phyloP scores from a whole-genome alignment of 2,113 vertebrate species.

The Pedionomus torquatus region DNA sequence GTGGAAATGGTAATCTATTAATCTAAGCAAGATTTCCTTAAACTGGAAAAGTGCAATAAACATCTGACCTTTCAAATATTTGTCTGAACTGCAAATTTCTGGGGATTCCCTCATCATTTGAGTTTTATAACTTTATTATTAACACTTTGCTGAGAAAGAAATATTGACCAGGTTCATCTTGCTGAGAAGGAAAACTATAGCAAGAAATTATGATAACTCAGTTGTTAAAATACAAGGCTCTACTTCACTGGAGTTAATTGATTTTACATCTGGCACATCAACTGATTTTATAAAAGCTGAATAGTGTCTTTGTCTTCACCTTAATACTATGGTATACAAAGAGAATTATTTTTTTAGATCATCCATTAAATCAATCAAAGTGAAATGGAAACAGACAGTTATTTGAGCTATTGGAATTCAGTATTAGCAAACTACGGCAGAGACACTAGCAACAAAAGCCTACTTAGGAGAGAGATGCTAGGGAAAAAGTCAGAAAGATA shows the following conservation, averaged over 20 bases:
- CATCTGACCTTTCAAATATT: not conserved
- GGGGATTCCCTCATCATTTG: not conserved
- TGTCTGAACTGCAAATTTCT: not conserved
- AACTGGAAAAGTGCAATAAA: not conserved
- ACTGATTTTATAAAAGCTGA: conserved; percentile 68
- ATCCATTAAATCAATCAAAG: conserved; percentile 20
- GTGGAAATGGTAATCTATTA: not conserved
- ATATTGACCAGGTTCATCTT: not conserved
- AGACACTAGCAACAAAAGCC: not conserved
- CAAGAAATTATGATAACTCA: conserved; percentile 47
- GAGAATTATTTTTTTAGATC: conserved; percentile 21
- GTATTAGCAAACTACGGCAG: not conserved
- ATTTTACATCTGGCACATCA: conserved; percentile 72
- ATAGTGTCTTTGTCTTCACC: conserved; percentile 70
- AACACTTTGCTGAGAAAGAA: not conserved
- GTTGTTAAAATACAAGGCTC: conserved; percentile 58
- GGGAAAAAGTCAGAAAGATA: not conserved
- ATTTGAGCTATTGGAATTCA: not conserved
- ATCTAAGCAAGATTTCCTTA: not conserved
- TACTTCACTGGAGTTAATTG: conserved; percentile 67
- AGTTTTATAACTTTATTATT: not conserved
- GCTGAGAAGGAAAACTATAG: not conserved
- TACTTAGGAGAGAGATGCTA: not conserved
- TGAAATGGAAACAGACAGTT: not conserved
- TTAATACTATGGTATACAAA: not conserved